A percentile compares a stretch with the other conserved stretches of the same genome.
Evolutionary conservation across 1,140 invertebrate species (phyloP).

Genomic region (Battus philenor): DNA sequence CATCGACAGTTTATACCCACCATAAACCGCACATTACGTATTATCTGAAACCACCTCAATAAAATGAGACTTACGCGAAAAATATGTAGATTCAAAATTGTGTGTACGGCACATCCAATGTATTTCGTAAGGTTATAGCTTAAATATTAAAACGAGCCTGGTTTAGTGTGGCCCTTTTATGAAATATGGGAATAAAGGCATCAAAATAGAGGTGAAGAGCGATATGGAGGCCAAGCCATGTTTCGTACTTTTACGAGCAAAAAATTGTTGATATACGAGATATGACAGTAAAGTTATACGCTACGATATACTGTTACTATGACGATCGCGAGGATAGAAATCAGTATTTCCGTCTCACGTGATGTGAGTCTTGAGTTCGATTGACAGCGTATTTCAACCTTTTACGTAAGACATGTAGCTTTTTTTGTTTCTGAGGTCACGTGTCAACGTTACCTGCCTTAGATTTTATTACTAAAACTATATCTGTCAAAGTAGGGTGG

Average conservation of each 20-base stretch:
- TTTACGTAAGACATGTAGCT: too few relatives aligned
- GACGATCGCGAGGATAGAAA: too few relatives aligned
- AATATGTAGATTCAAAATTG: conserved; percentile 33
- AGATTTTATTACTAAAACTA: too few relatives aligned
- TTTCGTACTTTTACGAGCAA: conserved; percentile 1
- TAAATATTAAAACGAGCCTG: conserved; percentile 12
- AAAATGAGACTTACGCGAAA: conserved; percentile 36
- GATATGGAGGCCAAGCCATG: background rate
- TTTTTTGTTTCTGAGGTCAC: too few relatives aligned
- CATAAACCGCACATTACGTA: conserved; percentile 37
- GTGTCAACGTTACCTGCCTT: too few relatives aligned
- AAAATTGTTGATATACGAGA: conserved; percentile 2
- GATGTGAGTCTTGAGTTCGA: too few relatives aligned
- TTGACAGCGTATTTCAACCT: too few relatives aligned
- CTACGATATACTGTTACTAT: too few relatives aligned
- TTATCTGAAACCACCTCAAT: conserved; percentile 29
- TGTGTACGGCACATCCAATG: conserved; percentile 14
- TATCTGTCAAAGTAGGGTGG: too few relatives aligned
- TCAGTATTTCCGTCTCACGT: too few relatives aligned
- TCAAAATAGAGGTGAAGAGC: conserved; percentile 10
- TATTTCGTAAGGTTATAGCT: conserved; percentile 13
- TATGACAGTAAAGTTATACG: too few relatives aligned
- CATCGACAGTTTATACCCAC: conserved; percentile 32
- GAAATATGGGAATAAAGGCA: conserved; percentile 14
- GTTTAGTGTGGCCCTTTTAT: conserved; percentile 11